Evolutionary conservation across 2,888 invertebrate species (phyloP).

Genomic region (Parthenolecanium corni): DNA sequence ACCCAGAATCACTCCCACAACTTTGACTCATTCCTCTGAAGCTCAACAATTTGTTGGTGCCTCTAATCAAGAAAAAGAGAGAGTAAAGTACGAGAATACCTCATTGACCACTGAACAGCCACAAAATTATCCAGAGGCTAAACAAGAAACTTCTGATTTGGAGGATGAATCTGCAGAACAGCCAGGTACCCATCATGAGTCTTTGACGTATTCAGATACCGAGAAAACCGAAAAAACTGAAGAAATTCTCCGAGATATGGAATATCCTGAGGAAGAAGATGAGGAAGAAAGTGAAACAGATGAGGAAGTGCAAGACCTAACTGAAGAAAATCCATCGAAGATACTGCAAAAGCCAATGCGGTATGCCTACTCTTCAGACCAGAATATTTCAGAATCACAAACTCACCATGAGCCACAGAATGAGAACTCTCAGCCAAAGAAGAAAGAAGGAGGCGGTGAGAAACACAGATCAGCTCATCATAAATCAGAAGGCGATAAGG

Average conservation of each 20-base stretch:
- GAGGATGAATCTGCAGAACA: not conserved
- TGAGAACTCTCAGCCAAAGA: too few relatives aligned
- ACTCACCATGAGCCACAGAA: not conserved
- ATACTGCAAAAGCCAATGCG: not conserved
- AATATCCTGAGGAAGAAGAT: not conserved
- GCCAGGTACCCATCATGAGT: not conserved
- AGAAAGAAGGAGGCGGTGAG: slow-evolving; percentile 42
- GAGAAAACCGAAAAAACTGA: not conserved
- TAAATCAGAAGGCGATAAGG: slow-evolving; percentile 47
- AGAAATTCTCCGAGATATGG: not conserved
- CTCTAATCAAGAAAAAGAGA: not conserved
- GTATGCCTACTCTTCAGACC: not conserved
- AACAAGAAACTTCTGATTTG: too few relatives aligned
- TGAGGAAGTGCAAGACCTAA: not conserved
- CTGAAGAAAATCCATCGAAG: not conserved
- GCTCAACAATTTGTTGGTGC: too few relatives aligned
- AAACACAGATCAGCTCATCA: slow-evolving; percentile 47
- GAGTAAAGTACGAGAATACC: not conserved
- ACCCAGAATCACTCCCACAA: not conserved
- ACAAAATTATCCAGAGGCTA: too few relatives aligned
- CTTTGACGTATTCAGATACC: not conserved
- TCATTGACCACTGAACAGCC: not conserved
- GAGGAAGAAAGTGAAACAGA: not conserved
- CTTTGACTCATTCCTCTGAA: too few relatives aligned
- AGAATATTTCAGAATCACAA: not conserved